A percentile compares a stretch with the other conserved stretches of the same genome.
Evolutionary conservation across 92 coral and sea anemone species (phyloP).

Genomic region (Montipora capitata): DNA sequence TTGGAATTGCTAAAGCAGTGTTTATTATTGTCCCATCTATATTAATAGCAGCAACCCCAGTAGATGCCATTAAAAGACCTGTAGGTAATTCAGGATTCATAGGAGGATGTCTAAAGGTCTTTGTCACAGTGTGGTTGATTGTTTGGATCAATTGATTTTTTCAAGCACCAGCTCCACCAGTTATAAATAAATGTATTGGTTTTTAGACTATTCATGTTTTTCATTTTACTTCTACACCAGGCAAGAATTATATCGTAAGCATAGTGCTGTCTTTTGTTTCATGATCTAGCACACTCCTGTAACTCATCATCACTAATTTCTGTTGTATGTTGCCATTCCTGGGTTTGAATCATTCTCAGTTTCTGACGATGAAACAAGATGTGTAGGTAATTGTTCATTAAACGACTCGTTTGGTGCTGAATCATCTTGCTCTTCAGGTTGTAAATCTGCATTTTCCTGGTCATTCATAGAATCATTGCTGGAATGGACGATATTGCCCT

Average conservation of each 20-base stretch:
- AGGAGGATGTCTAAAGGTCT: too few species aligned
- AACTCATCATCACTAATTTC: constrained; percentile 77
- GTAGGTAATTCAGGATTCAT: too few species aligned
- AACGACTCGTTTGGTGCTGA: not conserved
- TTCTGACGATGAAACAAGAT: not conserved
- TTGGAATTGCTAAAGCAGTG: too few species aligned
- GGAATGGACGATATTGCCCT: constrained; percentile 45
- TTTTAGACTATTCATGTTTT: too few species aligned
- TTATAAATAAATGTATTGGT: too few species aligned
- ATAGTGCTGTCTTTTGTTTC: constrained; percentile 48
- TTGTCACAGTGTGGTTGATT: too few species aligned
- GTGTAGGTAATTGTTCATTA: not conserved
- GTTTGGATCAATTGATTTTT: too few species aligned
- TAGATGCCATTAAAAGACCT: too few species aligned
- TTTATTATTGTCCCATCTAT: too few species aligned
- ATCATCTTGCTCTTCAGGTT: constrained; percentile 35
- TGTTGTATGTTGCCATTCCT: not conserved
- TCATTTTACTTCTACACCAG: constrained; percentile 59
- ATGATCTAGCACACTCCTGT: constrained; percentile 70
- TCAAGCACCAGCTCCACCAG: too few species aligned
- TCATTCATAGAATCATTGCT: constrained; percentile 75
- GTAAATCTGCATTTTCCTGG: constrained; percentile 77
- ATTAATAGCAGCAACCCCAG: too few species aligned
- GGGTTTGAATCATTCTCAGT: not conserved
- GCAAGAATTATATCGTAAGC: constrained; percentile 63